Percentiles rank a stretch among this genome's conserved stretches.
Evolutionary conservation across 1,140 invertebrate genomes (phyloP).

Genomic region (Rhopalosiphum maidis): DNA sequence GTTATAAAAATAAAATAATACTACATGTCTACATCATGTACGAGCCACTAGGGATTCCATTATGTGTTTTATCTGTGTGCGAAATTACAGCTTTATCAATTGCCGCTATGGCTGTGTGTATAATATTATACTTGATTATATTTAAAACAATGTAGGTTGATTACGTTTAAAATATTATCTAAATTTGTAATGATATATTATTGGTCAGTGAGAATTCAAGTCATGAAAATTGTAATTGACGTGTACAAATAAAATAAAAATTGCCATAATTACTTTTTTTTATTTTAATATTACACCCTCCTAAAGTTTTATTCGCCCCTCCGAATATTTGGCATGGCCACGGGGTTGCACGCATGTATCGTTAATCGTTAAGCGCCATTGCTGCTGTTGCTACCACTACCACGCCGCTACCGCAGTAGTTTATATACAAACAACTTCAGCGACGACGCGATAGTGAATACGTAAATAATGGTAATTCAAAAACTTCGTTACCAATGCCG

Average conservation of each 20-base stretch:
- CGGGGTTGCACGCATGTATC: not conserved
- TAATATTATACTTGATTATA: not conserved
- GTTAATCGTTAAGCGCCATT: not conserved
- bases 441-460: not conserved
- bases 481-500: slow-evolving; percentile 21
- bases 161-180: not conserved
- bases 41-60: not conserved
- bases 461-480: slow-evolving; percentile 39
- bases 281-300: not conserved
- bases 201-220: not conserved
- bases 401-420: not conserved
- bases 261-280: not conserved
- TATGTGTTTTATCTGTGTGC: not conserved
- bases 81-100: not conserved
- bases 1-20: not conserved
- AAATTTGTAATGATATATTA: not conserved
- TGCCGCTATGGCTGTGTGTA: not conserved
- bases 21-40: not conserved
- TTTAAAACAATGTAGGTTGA: not conserved
- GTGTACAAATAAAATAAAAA: not conserved
- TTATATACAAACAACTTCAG: not conserved
- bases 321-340: not conserved
- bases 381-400: not conserved
- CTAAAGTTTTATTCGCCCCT: not conserved
- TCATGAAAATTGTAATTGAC: not conserved